Percentiles rank a stretch among this genome's conserved stretches.
phyloP scores from a whole-genome alignment of 2,797 vertebrate genomes.

The Alosa sapidissima region DNA sequence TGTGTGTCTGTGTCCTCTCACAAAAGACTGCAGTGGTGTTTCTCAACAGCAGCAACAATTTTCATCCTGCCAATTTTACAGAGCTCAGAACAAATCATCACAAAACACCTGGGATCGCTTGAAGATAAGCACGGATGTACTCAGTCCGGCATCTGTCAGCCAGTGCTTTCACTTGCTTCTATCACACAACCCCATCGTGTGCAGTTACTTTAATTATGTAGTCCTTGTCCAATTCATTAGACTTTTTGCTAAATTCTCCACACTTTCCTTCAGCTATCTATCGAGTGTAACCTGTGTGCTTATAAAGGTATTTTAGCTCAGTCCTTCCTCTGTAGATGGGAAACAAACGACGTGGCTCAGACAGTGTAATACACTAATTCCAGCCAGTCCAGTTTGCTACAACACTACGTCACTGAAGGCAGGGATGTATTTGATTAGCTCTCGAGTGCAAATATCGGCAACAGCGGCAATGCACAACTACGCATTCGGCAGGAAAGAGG shows the following conservation, averaged over 20 bases:
- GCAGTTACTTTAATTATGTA: background rate
- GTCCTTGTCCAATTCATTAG: background rate
- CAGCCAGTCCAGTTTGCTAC: no score
- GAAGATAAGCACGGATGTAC: background rate
- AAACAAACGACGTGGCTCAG: background rate
- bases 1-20: background rate
- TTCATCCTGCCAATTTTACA: slow-evolving; percentile 13
- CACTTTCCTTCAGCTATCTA: background rate
- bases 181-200: background rate
- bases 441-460: background rate
- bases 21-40: background rate
- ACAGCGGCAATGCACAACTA: no score
- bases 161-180: background rate
- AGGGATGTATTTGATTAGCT: background rate
- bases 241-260: background rate
- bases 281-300: background rate
- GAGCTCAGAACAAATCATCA: slow-evolving; percentile 1
- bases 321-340: background rate
- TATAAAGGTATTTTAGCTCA: no score
- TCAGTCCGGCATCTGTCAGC: background rate
- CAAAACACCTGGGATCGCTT: background rate
- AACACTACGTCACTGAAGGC: background rate
- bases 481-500: background rate
- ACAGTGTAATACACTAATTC: background rate
- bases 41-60: background rate